Conservation (phyloP, 2,113 vertebrate species). For the Xerus inauris region DNA sequence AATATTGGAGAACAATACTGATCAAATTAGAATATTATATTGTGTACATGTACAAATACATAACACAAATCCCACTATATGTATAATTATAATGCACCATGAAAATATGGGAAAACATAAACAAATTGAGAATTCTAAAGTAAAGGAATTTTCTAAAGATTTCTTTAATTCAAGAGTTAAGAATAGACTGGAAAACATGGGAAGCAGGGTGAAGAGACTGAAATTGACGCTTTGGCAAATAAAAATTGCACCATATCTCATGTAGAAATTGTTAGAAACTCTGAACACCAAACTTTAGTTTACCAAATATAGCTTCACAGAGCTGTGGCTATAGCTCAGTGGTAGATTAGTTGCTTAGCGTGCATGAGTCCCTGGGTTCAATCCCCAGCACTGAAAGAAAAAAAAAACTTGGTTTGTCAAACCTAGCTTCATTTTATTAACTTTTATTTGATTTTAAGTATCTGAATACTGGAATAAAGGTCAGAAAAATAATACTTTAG, state of each 20-base stretch:
- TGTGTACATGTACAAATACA: too few species aligned
- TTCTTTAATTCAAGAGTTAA: neutral
- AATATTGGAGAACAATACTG: too few species aligned
- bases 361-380: too few species aligned
- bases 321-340: too few species aligned
- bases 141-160: neutral
- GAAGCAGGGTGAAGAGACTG: neutral
- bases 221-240: neutral
- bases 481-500: slow-evolving; percentile 29
- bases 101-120: too few species aligned
- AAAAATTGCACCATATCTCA: neutral
- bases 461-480: neutral
- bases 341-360: too few species aligned
- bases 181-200: neutral
- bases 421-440: neutral
- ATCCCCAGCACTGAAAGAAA: too few species aligned
- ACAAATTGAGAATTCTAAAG: neutral
- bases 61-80: too few species aligned
- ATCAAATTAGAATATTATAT: too few species aligned
- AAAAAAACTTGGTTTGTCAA: too few species aligned
- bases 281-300: slow-evolving; percentile 34
- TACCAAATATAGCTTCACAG: neutral
- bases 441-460: slow-evolving; percentile 37
- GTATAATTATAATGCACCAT: too few species aligned
- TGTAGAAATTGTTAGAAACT: neutral